phyloP scores from a whole-genome alignment of 1,140 invertebrate genomes.

The Frieseomelitta varia region DNA sequence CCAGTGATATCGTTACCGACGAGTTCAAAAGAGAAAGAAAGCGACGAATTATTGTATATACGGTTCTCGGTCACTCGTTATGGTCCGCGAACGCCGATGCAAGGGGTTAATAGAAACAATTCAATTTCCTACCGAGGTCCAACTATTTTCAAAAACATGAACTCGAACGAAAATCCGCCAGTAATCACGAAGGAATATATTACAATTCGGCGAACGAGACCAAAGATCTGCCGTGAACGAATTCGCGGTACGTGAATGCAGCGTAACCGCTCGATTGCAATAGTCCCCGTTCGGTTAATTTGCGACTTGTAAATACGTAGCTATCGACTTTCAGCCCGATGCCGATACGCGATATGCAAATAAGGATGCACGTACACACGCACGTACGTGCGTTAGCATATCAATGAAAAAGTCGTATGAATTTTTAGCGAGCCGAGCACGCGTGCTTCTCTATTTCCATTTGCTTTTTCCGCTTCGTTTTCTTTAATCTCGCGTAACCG shows the following conservation, averaged over 20 bases:
- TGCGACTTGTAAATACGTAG: neutral
- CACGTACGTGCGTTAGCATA: neutral
- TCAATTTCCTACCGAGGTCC: too few relatives aligned
- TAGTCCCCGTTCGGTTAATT: neutral
- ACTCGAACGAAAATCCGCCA: too few relatives aligned
- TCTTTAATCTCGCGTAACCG: neutral
- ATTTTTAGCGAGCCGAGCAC: neutral
- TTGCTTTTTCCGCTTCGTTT: neutral
- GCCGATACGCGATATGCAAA: neutral
- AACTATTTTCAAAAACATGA: too few relatives aligned
- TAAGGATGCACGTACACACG: neutral
- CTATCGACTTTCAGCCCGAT: neutral
- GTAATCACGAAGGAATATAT: neutral
- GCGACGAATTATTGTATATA: too few relatives aligned
- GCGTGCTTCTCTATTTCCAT: neutral
- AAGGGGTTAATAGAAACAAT: too few relatives aligned
- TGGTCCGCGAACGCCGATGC: too few relatives aligned
- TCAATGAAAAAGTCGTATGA: slow-evolving; percentile 6
- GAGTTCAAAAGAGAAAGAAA: too few relatives aligned
- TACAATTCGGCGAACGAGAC: neutral
- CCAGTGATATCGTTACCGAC: too few relatives aligned
- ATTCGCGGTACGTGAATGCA: neutral
- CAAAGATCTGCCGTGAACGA: neutral
- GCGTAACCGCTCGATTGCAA: neutral
- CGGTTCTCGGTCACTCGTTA: too few relatives aligned